Base-by-base conservation (phyloP, 2,888 invertebrate species). In the Alentia gelatinosa region DNA sequence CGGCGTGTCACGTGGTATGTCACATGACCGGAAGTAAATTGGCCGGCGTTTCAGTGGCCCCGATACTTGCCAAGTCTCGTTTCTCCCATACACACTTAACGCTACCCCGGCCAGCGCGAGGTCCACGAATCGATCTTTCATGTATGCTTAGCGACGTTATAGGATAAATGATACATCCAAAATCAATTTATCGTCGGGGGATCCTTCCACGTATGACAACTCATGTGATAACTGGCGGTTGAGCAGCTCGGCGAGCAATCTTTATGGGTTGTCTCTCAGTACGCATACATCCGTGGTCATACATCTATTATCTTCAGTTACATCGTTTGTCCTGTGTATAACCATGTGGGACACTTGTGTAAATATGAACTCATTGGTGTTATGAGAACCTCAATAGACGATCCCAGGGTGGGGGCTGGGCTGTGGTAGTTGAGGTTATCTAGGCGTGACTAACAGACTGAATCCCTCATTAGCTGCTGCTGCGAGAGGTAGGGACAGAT, bases 381-480 rank as follows among this genome's bases (percentile, higher is more conserved):
- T 68, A 68, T 68, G 68, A 68, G 4, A 12, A 26, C 68, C 12
- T 26, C 33, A 15, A 30, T 68, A 68, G 30, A 47, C 7, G 47
- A 47, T 19, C n/a, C n/a, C n/a, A n/a, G n/a, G n/a, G n/a, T n/a
- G n/a, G n/a, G n/a, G n/a, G n/a, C n/a, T 47, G 9, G 9, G 68
- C 33, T 30, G 30, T 68, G n/a, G 30, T 30, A 1, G 30, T 30
- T 68, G 68, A 12, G 26, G 68, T 12, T 15, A 30, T 26, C 30
- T 12, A 68, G 68, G 68, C 68, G 68, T 26, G 30, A 68, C 68
- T 68, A 68, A 68, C 68, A 68, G 30, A 68, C 30, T 68, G 68
- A 68, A 68, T 68, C 68, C 68, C n/a, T 68, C 68, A 68, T 68
- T 68, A 68, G 68, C 68, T n/a, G n/a, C n/a, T n/a, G n/a, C n/a